phyloP scores from a whole-genome alignment of 2,888 invertebrate genomes.

The Mylabris sibirica region DNA sequence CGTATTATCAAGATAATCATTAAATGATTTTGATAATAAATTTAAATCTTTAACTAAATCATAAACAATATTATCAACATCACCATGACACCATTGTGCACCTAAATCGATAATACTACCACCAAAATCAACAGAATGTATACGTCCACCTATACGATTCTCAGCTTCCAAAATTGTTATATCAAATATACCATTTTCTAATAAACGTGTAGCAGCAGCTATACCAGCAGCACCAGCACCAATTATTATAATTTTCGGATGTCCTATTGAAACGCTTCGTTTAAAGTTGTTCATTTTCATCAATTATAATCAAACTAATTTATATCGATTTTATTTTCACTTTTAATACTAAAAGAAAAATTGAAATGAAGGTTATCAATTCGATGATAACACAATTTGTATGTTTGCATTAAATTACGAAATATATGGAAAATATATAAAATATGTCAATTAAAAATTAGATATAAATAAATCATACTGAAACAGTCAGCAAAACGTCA shows the following conservation, averaged over 20 bases:
- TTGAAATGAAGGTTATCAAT: slow-evolving; percentile 13
- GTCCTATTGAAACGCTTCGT: slow-evolving; percentile 28
- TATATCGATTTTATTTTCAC: slow-evolving; percentile 38
- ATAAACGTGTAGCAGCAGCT: slow-evolving; percentile 63
- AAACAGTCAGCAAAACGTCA: background rate
- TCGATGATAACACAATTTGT: background rate
- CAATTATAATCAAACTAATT: background rate
- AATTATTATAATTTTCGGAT: slow-evolving; percentile 62
- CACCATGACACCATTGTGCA: slow-evolving; percentile 60
- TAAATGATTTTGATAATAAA: slow-evolving; percentile 58
- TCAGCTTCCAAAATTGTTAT: slow-evolving; percentile 62
- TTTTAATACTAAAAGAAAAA: slow-evolving; percentile 1
- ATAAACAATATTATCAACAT: slow-evolving; percentile 56
- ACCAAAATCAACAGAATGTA: slow-evolving; percentile 49
- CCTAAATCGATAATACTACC: slow-evolving; percentile 53
- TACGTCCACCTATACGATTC: slow-evolving; percentile 57
- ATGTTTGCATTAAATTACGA: background rate
- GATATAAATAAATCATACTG: background rate
- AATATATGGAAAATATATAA: background rate
- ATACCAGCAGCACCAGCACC: slow-evolving; percentile 67
- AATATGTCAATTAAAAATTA: background rate
- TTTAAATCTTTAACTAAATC: slow-evolving; percentile 52
- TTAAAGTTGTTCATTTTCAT: slow-evolving; percentile 9
- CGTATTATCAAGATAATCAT: slow-evolving; percentile 48
- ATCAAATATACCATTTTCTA: slow-evolving; percentile 62